Base-by-base conservation (phyloP, 2,797 vertebrate species). In the Hypotaenidia philippensis region DNA sequence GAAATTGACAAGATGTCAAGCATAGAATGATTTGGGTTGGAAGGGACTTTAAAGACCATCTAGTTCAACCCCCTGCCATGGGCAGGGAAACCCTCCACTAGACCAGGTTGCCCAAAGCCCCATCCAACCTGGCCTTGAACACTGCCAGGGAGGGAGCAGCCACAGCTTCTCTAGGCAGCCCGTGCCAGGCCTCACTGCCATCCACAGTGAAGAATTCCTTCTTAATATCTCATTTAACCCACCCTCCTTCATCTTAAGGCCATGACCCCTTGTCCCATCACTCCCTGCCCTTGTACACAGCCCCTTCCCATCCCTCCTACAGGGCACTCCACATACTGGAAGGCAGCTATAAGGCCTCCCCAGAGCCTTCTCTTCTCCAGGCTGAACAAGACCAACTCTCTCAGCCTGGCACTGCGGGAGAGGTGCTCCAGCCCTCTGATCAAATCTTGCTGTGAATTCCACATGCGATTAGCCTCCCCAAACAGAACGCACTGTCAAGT, bases 191-290 rank as follows among this genome's bases (percentile, higher is more conserved):
- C 47, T 81, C 57, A 66, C 8, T 18, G 47, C 15, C 31, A 32
- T 20, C 16, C 32, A 60, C 1, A 13, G 9, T 0, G 2, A 78
- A 13, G 1, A 38, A 23, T 3, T 55, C 59, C 27, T 34, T 38
- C 19, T 27, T 23, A 1, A 12, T 1, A 0, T 32, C 49, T 8
- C 8, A 27, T 5, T 21, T 68, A 10, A 53, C 2, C 50, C n/a
- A 7, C 10, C 9, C 21, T 36, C 29, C 38, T 5, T 3, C 15
- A 49, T 8, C 36, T 27, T 36, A 53, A 76, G 84, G 6, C 13
- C 8, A 5, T 0, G 10, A 2, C 3, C 21, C 38, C 17, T 18
- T 7, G 4, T 75, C 45, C 53, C 27, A 0, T 31, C 10, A 6
- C 41, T 31, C 27, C 41, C 26, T 0, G 10, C 10, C 45, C 31